These are phyloP conservation scores for Chironomus striatipennis DNA, from an alignment of 1,140 invertebrate genomes.

Conservation along the genomic window DNA sequence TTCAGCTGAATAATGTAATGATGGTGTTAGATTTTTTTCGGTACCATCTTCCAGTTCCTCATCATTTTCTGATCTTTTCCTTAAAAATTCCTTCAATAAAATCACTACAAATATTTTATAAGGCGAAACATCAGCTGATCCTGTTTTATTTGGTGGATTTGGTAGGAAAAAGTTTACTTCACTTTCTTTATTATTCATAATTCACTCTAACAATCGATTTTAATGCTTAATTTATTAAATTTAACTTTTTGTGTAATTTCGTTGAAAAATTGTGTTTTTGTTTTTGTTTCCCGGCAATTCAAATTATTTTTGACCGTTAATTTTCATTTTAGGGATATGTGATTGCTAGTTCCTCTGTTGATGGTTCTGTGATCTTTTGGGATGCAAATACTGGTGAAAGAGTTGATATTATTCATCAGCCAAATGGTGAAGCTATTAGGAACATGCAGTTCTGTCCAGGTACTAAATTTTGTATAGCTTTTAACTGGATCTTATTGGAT, in stretches of 20 bases:
- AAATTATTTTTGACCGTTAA: neutral
- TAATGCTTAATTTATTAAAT: neutral
- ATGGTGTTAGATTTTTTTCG: constrained; percentile 30
- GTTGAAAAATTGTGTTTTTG: too few species aligned
- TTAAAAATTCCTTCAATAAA: constrained; percentile 38
- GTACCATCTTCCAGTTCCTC: constrained; percentile 26
- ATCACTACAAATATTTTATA: constrained; percentile 36
- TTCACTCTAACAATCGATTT: neutral
- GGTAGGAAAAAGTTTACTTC: constrained; percentile 3
- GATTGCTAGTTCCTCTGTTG: constrained; percentile 48
- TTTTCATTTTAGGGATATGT: constrained; percentile 39
- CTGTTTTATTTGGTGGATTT: constrained; percentile 27
- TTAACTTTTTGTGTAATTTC: too few species aligned
- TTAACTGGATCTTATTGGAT: neutral
- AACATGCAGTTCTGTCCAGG: constrained; percentile 32
- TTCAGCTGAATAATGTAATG: constrained; percentile 30
- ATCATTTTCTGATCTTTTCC: constrained; percentile 26
- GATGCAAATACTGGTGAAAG: constrained; percentile 44
- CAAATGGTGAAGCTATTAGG: constrained; percentile 44
- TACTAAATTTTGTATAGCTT: neutral
- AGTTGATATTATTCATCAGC: constrained; percentile 43
- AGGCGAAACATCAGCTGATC: constrained; percentile 36
- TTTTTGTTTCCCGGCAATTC: too few species aligned
- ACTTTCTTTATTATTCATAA: neutral
- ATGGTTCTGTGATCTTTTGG: constrained; percentile 51